Base-by-base conservation (phyloP, 2,113 vertebrate genomes). In the Sapayoa aenigma region DNA sequence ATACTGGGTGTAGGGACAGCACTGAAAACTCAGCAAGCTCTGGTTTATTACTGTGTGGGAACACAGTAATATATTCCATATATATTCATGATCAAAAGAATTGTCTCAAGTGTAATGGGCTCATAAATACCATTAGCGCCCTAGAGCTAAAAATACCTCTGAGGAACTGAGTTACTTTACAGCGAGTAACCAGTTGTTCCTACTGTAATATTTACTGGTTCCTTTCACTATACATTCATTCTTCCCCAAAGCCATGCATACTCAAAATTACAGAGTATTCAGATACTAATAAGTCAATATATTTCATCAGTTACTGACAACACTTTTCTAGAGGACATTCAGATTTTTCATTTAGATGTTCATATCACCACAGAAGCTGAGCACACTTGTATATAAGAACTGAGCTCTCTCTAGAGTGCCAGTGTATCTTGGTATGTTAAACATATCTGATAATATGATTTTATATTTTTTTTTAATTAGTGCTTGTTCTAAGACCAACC, bases 401-500 rank as follows among this genome's bases (percentile, higher is more conserved):
- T 59, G 56, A 90, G 74, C 8, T 84, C 22, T 71, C 55, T 88
- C 44, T 39, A 39, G 75, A 83, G n/a, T 89, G 22, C 62, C n/a
- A 52, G 66, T 78, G 41, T 78, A 63, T 78, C 66, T 87, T 72
- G 14, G 24, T 59, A 35, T 65, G 65, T 59, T 89, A 89, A 84
- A 25, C 46, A 66, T 87, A 91, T 92, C 58, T 92, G 69, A 52
- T 23, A 79, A 56, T 78, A 87, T 85, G 62, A 89, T 95, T 89
- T 79, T 76, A 16, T 82, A 94, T 69, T 68, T 69, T 16, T 17
- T 94, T 94, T 87, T 79, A 89, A 91, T 91, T 91, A 82, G 44
- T 56, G 25, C 53, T 81, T 78, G 10, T 84, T 93, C 69, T 89
- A 87, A 92, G 42, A 46, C 46, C 39, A 67, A 52, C 59, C n/a